These are phyloP conservation scores for Atrina japonica DNA, from an alignment of 2,888 invertebrate species.

Conservation along the genomic window DNA sequence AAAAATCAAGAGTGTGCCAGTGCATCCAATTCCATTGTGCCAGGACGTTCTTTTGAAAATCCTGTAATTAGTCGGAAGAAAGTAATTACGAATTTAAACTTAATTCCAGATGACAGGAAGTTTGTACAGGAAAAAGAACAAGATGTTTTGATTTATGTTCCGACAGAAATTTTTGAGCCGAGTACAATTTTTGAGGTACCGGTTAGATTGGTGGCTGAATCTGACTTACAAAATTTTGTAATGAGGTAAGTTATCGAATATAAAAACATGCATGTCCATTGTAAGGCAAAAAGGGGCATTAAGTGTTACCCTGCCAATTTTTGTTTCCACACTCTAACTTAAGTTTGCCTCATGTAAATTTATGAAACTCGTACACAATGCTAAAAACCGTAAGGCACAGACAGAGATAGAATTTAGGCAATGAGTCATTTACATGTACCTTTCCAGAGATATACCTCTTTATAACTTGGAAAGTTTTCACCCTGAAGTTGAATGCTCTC, in stretches of 20 bases:
- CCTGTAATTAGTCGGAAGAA: constrained; percentile 49
- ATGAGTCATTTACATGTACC: too few species aligned
- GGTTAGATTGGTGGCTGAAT: constrained; percentile 86
- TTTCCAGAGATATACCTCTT: too few species aligned
- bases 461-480: too few species aligned
- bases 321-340: too few species aligned
- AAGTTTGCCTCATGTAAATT: too few species aligned
- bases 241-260: constrained; percentile 86
- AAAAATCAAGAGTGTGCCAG: constrained; percentile 74
- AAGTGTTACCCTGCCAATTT: too few species aligned
- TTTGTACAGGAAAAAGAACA: constrained; percentile 93
- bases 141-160: constrained; percentile 91
- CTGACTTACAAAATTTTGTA: constrained; percentile 87
- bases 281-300: too few species aligned
- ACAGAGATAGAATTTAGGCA: too few species aligned
- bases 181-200: constrained; percentile 94
- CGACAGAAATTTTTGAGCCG: constrained; percentile 93
- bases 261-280: not conserved
- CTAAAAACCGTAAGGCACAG: too few species aligned
- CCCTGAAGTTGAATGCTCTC: too few species aligned
- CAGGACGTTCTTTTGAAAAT: constrained; percentile 51
- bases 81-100: constrained; percentile 59
- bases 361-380: too few species aligned
- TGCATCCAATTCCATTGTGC: constrained; percentile 70
- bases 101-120: constrained; percentile 56